Evolutionary conservation across 2,113 vertebrate species (phyloP).

Genomic region (Felis chaus): DNA sequence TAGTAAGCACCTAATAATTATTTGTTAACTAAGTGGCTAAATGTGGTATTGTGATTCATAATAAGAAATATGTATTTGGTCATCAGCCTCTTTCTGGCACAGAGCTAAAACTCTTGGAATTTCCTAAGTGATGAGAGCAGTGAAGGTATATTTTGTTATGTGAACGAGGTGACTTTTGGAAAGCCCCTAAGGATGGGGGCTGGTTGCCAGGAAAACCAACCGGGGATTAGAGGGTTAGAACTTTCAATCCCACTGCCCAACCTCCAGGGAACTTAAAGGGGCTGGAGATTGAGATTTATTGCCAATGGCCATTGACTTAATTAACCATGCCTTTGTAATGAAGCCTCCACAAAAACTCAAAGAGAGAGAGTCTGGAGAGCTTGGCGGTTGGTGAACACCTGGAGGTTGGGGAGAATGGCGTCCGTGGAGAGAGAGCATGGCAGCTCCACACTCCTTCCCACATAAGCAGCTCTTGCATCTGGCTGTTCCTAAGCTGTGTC

Average conservation of each 20-base stretch:
- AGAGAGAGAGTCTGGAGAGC: background rate
- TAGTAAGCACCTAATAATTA: conserved; percentile 30
- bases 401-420: background rate
- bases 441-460: background rate
- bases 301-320: background rate
- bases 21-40: conserved; percentile 33
- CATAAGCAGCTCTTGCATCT: background rate
- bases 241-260: background rate
- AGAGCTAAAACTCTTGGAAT: background rate
- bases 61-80: background rate
- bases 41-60: background rate
- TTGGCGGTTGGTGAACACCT: background rate
- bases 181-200: background rate
- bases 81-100: background rate
- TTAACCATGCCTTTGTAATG: background rate
- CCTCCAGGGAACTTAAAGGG: background rate
- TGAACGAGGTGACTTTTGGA: background rate
- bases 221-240: background rate
- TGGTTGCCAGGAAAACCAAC: background rate
- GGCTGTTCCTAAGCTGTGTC: background rate
- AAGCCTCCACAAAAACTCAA: background rate
- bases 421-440: background rate
- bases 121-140: background rate
- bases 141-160: background rate
- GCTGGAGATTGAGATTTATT: background rate